Evolutionary conservation across 2,888 invertebrate genomes (phyloP).

Genomic region (Aporophyla nigra): DNA sequence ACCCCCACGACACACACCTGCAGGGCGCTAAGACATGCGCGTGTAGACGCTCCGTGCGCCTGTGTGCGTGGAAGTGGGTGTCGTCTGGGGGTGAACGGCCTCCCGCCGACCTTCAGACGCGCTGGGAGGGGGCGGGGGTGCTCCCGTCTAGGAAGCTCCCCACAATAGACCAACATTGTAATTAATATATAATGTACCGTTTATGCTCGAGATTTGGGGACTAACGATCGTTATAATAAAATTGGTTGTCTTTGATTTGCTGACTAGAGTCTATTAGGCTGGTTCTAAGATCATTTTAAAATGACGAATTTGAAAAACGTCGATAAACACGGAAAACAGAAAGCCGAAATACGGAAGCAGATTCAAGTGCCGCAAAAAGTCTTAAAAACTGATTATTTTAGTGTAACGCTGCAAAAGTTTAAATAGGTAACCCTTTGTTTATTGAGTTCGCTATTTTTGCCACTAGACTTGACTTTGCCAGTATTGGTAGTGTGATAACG

Average conservation of each 20-base stretch:
- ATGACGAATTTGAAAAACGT: background rate
- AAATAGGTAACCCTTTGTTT: background rate
- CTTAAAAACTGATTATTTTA: no score
- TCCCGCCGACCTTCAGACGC: constrained; percentile 88
- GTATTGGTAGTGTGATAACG: constrained; percentile 9
- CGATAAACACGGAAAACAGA: background rate
- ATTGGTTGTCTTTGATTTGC: constrained; percentile 49
- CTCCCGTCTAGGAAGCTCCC: constrained; percentile 84
- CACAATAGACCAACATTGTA: constrained; percentile 67
- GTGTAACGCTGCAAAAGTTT: background rate
- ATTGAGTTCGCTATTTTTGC: background rate
- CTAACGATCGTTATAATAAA: constrained; percentile 54
- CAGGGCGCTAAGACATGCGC: constrained; percentile 40
- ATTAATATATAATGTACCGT: constrained; percentile 70
- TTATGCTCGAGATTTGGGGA: constrained; percentile 60
- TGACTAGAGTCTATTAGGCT: constrained; percentile 1
- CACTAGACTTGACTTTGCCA: background rate
- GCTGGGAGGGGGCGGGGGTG: constrained; percentile 70
- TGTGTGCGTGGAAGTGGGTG: constrained; percentile 63
- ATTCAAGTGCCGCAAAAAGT: background rate
- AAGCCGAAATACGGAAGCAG: background rate
- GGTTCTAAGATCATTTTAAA: background rate
- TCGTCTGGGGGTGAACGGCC: constrained; percentile 84
- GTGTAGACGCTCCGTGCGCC: constrained; percentile 28
- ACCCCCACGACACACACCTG: constrained; percentile 36